A percentile compares a stretch with the other conserved stretches of the same genome.
Evolutionary conservation across 2,888 invertebrate species (phyloP).

Genomic region (Troides aeacus): DNA sequence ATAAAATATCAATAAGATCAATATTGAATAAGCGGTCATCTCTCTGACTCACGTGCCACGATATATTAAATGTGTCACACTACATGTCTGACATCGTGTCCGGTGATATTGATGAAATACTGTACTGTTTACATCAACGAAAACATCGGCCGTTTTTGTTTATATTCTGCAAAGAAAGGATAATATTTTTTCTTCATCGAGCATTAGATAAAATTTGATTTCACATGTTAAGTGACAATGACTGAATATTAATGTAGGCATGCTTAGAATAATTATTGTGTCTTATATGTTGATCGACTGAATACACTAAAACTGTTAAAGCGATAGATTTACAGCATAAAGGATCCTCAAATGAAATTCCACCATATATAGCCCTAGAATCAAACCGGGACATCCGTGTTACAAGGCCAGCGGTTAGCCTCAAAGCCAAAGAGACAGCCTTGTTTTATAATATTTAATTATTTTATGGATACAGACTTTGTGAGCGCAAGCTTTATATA

Average conservation of each 20-base stretch:
- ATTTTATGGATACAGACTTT: background rate
- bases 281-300: no score
- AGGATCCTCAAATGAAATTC: no score
- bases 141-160: background rate
- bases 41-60: constrained; percentile 28
- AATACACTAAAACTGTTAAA: no score
- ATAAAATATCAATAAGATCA: constrained; percentile 32
- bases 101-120: constrained; percentile 5
- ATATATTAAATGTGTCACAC: constrained; percentile 31
- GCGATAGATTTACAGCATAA: no score
- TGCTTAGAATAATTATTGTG: no score
- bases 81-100: constrained; percentile 16
- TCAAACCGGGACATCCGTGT: no score
- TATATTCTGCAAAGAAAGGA: background rate
- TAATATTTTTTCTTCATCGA: background rate
- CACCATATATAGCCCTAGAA: no score
- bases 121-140: background rate
- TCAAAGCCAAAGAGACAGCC: background rate
- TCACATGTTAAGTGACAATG: background rate
- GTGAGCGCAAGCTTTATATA: no score
- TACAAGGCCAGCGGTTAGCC: no score
- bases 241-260: no score
- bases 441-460: no score
- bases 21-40: constrained; percentile 29
- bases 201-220: background rate